Evolutionary conservation across 2,888 invertebrate genomes (phyloP).

Genomic region (Colletes collaris): DNA sequence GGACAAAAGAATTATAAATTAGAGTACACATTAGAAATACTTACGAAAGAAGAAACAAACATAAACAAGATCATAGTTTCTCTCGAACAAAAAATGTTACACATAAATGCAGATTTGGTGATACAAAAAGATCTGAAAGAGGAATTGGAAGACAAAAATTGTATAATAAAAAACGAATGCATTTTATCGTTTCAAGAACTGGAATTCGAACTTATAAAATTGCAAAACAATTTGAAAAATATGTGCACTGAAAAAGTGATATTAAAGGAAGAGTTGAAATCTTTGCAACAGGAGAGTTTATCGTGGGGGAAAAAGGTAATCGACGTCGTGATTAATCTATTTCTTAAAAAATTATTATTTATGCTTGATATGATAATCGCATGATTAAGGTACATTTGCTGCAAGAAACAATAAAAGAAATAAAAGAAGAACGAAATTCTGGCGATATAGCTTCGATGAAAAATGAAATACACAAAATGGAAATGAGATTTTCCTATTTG

Average conservation of each 20-base stretch:
- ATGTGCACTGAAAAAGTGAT: slow-evolving; percentile 87
- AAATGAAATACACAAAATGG: slow-evolving; percentile 93
- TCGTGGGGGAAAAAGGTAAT: slow-evolving; percentile 92
- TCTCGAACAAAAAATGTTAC: slow-evolving; percentile 86
- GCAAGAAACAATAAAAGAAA: slow-evolving; percentile 88
- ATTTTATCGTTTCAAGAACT: slow-evolving; percentile 85
- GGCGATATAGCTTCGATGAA: slow-evolving; percentile 91
- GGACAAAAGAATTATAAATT: slow-evolving; percentile 90
- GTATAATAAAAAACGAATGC: slow-evolving; percentile 84
- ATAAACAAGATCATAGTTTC: slow-evolving; percentile 86
- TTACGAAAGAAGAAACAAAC: slow-evolving; percentile 85
- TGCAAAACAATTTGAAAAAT: slow-evolving; percentile 88
- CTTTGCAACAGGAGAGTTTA: slow-evolving; percentile 87
- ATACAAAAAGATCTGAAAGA: slow-evolving; percentile 85
- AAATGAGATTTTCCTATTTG: slow-evolving; percentile 85
- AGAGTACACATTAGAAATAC: slow-evolving; percentile 86
- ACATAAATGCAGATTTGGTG: slow-evolving; percentile 81
- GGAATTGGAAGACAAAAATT: slow-evolving; percentile 85
- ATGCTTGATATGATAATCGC: slow-evolving; percentile 1
- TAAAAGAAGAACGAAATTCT: slow-evolving; percentile 87
- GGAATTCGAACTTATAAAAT: slow-evolving; percentile 87
- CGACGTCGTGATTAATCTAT: background rate
- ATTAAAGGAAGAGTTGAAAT: slow-evolving; percentile 87
- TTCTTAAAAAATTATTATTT: background rate
- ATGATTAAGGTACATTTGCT: slow-evolving; percentile 84